These are phyloP conservation scores for Falco punctatus DNA, from an alignment of 2,113 vertebrate species.

Conservation along the genomic window DNA sequence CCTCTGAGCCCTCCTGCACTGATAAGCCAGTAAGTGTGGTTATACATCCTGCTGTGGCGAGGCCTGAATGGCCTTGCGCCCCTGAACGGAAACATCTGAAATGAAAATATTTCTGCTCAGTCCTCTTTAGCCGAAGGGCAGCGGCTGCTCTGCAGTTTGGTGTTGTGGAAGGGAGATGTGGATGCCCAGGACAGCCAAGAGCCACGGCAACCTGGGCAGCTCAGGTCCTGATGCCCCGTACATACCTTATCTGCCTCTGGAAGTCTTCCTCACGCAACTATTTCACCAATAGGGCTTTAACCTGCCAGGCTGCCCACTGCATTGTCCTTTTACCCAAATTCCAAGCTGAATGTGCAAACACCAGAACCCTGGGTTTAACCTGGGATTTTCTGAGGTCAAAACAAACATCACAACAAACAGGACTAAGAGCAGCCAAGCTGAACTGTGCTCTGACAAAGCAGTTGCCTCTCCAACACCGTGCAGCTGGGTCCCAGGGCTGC, in stretches of 20 bases:
- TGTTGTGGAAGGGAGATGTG: fast-evolving
- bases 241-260: neutral
- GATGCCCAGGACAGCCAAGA: neutral
- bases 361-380: neutral
- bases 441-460: neutral
- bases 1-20: neutral
- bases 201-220: neutral
- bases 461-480: neutral
- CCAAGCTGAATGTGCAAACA: neutral
- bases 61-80: neutral
- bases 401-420: neutral
- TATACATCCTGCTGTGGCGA: neutral
- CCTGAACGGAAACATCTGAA: neutral
- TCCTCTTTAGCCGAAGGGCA: neutral
- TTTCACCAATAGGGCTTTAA: neutral
- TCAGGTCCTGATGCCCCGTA: neutral
- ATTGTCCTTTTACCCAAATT: neutral
- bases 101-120: neutral
- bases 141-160: neutral
- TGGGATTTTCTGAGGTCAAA: neutral
- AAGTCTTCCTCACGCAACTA: neutral
- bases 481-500: neutral
- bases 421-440: neutral
- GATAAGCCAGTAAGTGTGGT: neutral
- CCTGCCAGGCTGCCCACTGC: neutral